A percentile compares a stretch with the other conserved stretches of the same genome.
These are phyloP conservation scores for Neoscelio sp. DNA, from an alignment of 2,888 invertebrate genomes.

Conservation along the genomic window DNA sequence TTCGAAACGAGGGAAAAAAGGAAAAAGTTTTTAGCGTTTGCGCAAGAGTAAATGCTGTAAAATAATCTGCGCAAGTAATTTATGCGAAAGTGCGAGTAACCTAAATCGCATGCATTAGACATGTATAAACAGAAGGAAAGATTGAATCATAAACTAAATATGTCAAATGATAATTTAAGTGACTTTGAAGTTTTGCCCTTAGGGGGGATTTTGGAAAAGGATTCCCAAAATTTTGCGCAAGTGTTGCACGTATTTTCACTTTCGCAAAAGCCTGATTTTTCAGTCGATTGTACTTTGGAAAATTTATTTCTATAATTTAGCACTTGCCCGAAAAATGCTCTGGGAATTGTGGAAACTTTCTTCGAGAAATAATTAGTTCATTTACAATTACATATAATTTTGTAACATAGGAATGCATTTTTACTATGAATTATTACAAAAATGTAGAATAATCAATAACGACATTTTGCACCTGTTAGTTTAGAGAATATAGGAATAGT, in stretches of 20 bases:
- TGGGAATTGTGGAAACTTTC: no score
- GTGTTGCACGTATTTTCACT: conserved; percentile 54
- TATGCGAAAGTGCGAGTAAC: not conserved
- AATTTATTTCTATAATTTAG: conserved; percentile 26
- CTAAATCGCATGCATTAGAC: not conserved
- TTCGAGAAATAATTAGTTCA: not conserved
- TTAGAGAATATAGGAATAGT: conserved; percentile 51
- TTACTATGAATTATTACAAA: conserved; percentile 12
- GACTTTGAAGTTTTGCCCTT: conserved; percentile 35
- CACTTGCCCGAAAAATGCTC: conserved; percentile 56
- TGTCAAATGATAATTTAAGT: conserved; percentile 44
- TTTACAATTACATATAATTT: not conserved
- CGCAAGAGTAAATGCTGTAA: not conserved
- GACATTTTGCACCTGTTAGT: conserved; percentile 49
- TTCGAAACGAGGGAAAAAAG: no score
- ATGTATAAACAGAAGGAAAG: not conserved
- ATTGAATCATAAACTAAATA: conserved; percentile 26
- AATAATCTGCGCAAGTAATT: not conserved
- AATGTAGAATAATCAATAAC: conserved; percentile 10
- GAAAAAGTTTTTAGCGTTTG: not conserved
- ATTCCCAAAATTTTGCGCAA: conserved; percentile 60
- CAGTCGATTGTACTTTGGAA: not conserved
- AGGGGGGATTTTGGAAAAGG: conserved; percentile 43
- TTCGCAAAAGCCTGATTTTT: conserved; percentile 46
- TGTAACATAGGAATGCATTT: conserved; percentile 34